Evolutionary conservation across 2,113 vertebrate genomes (phyloP), one percentile per base, ranked within the genome.

Genomic region (Carlito syrichta): DNA sequence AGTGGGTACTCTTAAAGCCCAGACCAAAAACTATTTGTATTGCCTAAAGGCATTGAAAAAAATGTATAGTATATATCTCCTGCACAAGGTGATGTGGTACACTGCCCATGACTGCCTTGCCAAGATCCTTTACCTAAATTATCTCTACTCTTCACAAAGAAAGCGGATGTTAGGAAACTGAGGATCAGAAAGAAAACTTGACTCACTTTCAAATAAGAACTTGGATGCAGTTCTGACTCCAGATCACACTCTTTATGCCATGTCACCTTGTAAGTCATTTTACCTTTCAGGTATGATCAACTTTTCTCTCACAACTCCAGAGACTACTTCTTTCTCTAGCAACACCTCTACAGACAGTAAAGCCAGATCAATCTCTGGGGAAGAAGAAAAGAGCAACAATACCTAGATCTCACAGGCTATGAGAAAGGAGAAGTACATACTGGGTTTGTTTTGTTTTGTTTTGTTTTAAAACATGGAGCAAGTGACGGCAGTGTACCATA

Each of bases 401-500:
- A 76, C 19, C 43, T 63, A 81, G 38, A 85, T n/a, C 66, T 63
- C 71, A 52, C 3, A 32, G 69, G 27, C 58, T 93, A 30, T 87
- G 50, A 94, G 35, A 74, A 96, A 76, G n/a, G 52, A 94, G 19
- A 77, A 16, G 66, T 79, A n/a, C n/a, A 81, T 35, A 38, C 22
- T 92, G 63, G 16, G 12, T n/a, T n/a, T n/a, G n/a, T n/a, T n/a
- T n/a, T n/a, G n/a, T n/a, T n/a, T 11, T 25, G 25, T 63, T 71
- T 60, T 88, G 81, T 69, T 84, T 68, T 85, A 77, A 77, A 97
- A 77, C 43, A 74, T 78, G 58, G n/a, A 91, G 40, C 22, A 69
- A 35, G 74, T 10, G 11, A 43, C 6, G 30, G 50, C 48, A 68
- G 14, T 52, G 12, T 12, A 50, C 20, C 40, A 79, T 0, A 22